phyloP scores from a whole-genome alignment of 2,797 vertebrate genomes.

The Sebastes oblongus region DNA sequence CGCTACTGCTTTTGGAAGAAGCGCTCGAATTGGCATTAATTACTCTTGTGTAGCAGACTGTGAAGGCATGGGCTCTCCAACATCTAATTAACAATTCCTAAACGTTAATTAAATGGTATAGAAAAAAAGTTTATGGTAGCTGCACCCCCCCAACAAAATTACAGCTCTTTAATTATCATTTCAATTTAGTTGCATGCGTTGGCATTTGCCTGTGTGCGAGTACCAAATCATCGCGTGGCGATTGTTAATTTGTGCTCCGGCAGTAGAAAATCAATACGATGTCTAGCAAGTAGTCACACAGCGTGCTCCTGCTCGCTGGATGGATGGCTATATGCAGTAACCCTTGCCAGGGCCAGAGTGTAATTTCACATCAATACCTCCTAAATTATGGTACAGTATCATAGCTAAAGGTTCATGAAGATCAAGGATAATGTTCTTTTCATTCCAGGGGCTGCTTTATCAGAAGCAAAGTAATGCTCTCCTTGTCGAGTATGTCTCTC shows the following conservation, averaged over 20 bases:
- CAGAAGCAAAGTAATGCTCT: constrained; percentile 15
- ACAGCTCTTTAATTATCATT: constrained; percentile 66
- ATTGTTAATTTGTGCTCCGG: constrained; percentile 57
- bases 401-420: not conserved
- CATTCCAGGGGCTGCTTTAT: not conserved
- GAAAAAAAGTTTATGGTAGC: constrained; percentile 49
- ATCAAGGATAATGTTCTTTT: constrained; percentile 18
- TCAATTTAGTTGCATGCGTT: constrained; percentile 26
- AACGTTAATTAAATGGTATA: constrained; percentile 69
- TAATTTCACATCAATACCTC: constrained; percentile 37
- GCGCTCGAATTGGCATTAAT: constrained; percentile 69
- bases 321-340: constrained; percentile 39
- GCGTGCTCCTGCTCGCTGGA: constrained; percentile 34
- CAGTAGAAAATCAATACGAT: constrained; percentile 63
- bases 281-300: constrained; percentile 56
- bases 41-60: constrained; percentile 70
- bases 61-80: constrained; percentile 59
- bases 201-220: constrained; percentile 35
- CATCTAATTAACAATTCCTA: constrained; percentile 67
- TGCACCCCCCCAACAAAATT: constrained; percentile 48
- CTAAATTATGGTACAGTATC: not conserved
- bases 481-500: not conserved
- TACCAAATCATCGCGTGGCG: constrained; percentile 40
- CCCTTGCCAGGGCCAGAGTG: constrained; percentile 23
- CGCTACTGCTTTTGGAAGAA: constrained; percentile 16